Evolutionary conservation across 2,888 invertebrate genomes (phyloP), one percentile per base, ranked within the genome.

Genomic region (Caenorhabditis sp.): DNA sequence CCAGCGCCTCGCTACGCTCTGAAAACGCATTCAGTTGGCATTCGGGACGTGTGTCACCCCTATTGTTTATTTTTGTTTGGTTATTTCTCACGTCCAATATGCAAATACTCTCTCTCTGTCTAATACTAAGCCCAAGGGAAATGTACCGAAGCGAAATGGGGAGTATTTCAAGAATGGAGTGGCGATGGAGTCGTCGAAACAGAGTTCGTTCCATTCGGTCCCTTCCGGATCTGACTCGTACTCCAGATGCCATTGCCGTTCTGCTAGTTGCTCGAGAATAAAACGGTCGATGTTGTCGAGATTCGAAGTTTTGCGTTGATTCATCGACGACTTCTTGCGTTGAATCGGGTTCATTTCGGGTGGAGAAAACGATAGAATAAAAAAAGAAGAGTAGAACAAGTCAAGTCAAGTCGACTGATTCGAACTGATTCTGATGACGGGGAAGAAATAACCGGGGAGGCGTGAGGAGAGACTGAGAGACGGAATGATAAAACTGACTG

Each of bases 1-100:
- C 89, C 13, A 89, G 70, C 11, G 90, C 80, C 56, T 87, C 83
- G 48, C 70, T 74, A 13, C 83, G 39, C 24, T 78, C 86, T 86
- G 70, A 43, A 84, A 75, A 37, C 32, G 41, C 35, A 68, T 70
- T 70, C 59, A 68, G 52, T 68, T 20, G 66, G n/a, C 15, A 27
- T 39, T 66, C 45, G 24, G 22, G 30, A 30, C 37, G 50, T 61
- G 43, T 45, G 50, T 59, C 41, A 61, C 61, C 37, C 46, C 5
- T 41, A 66, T 66, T 72, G 62, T 56, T 63, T 58, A 50, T 56
- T 63, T 63, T 63, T 55, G 43, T n/a, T 24, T 15, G 15, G 17
- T 15, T 27, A 15, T 48, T 32, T 46, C 24, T 71, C 22, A 9
- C 24, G 32, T 30, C 17, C 15, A 43, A 52, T 70, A 61, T 59